A percentile compares a stretch with the other conserved stretches of the same genome.
phyloP scores from a whole-genome alignment of 2,797 vertebrate genomes.

The Schizopygopsis pylzovi region DNA sequence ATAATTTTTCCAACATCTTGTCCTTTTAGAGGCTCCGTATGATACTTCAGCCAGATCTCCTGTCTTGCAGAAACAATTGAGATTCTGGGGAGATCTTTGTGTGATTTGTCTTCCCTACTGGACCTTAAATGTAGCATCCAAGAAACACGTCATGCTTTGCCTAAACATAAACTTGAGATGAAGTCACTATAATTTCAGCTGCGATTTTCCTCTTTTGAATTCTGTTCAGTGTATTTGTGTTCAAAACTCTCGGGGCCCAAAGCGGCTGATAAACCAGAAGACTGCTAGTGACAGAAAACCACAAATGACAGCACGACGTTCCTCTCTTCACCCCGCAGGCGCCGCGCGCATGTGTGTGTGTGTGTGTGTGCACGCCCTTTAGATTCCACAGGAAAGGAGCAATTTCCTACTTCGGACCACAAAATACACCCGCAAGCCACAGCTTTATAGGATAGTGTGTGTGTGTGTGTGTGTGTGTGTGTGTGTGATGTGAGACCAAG shows the following conservation, averaged over 20 bases:
- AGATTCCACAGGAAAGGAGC: conserved; percentile 76
- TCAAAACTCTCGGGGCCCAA: conserved; percentile 15
- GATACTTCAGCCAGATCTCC: background rate
- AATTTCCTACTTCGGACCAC: conserved; percentile 80
- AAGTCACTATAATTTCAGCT: conserved; percentile 23
- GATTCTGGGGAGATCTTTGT: background rate
- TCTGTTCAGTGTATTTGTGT: conserved; percentile 4
- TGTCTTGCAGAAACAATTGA: background rate
- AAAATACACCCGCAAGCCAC: conserved; percentile 64
- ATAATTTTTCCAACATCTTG: background rate
- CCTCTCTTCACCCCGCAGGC: conserved; percentile 43
- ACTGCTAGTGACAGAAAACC: conserved; percentile 34
- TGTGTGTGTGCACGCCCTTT: conserved; percentile 53
- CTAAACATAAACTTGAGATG: conserved; percentile 18
- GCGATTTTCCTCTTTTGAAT: conserved; percentile 7
- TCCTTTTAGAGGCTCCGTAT: background rate
- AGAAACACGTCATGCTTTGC: background rate
- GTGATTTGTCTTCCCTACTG: background rate
- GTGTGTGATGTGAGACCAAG: background rate
- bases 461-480: background rate
- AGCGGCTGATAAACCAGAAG: conserved; percentile 40
- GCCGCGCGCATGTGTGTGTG: conserved; percentile 1
- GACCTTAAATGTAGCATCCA: conserved; percentile 6
- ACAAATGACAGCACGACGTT: conserved; percentile 50
- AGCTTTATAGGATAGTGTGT: background rate